Evolutionary conservation across 2,888 invertebrate genomes (phyloP), one percentile per base, ranked within the genome.

Genomic region (Polymixis flavicincta): DNA sequence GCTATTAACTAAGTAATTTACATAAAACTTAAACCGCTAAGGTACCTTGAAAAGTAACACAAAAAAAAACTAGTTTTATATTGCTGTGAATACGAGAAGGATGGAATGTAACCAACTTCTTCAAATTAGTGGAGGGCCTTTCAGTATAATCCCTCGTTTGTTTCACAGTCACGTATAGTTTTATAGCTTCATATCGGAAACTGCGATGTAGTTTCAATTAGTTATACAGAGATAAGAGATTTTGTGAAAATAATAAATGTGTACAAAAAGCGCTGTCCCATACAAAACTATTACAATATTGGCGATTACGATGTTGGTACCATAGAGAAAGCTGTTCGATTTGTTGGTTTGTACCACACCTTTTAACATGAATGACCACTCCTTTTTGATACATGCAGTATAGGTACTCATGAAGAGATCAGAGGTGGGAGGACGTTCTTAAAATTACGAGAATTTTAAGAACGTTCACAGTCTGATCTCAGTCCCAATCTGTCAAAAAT

Each of bases 141-240:
- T 22, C 17, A 19, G 9, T 32, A 32, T 22, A 54, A 22, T 9
- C 11, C 17, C 32, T 54, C 17, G 32, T 54, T 73, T n/a, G 60
- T 32, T 32, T 25, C 11, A 61, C n/a, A 32, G 28, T 61, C 73
- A 72, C 73, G 73, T 61, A 60, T n/a, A 45, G 45, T 45, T 74
- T 72, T 60, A 73, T 72, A 11, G 72, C 4, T 32, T 32, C 45
- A 74, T 61, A 45, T 74, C 25, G 32, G 28, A n/a, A 74, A 61
- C 57, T 45, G 60, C 17, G 32, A 50, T 50, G 37, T 37, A 60
- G 45, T 60, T 59, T 32, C 45, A 11, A 60, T 72, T 74, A 45
- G 73, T 45, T 52, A 72, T 32, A 60, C 42, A n/a, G 59, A 73
- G 73, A 17, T 72, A 61, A 54, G 7, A 60, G 17, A 25, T 37